Evolutionary conservation across 2,888 invertebrate genomes (phyloP).

Genomic region (Orthosia cruda): DNA sequence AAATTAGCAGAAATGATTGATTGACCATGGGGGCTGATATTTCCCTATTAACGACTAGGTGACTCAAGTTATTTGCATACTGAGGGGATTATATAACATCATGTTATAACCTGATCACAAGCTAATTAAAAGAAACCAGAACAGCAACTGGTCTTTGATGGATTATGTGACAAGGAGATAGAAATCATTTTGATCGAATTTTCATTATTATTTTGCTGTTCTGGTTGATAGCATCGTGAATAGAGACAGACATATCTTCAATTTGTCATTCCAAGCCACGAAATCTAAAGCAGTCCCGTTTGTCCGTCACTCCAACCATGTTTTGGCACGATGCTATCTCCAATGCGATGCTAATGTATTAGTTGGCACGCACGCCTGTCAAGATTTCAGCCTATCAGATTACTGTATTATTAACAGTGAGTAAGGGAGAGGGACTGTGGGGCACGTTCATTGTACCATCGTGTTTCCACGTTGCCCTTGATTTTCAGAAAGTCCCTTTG

Average conservation of each 20-base stretch:
- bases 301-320: constrained; percentile 76
- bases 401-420: constrained; percentile 82
- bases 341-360: constrained; percentile 90
- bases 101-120: constrained; percentile 59
- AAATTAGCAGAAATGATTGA: constrained; percentile 65
- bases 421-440: constrained; percentile 64
- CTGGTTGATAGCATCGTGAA: constrained; percentile 63
- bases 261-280: constrained; percentile 72
- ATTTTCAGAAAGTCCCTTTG: constrained; percentile 72
- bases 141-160: constrained; percentile 72
- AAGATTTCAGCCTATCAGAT: constrained; percentile 82
- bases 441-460: constrained; percentile 73
- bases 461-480: constrained; percentile 74
- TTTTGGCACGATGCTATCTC: constrained; percentile 83
- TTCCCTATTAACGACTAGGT: constrained; percentile 63
- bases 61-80: constrained; percentile 66
- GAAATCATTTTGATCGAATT: constrained; percentile 58
- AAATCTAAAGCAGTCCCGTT: constrained; percentile 72
- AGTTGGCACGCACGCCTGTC: constrained; percentile 85
- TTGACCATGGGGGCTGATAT: constrained; percentile 58
- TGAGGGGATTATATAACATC: constrained; percentile 66
- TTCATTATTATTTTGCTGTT: constrained; percentile 58
- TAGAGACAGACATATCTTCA: constrained; percentile 66
- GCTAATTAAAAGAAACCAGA: constrained; percentile 69
- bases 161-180: constrained; percentile 68